Evolutionary conservation across 2,888 invertebrate species (phyloP).

Genomic region (Belgica antarctica): DNA sequence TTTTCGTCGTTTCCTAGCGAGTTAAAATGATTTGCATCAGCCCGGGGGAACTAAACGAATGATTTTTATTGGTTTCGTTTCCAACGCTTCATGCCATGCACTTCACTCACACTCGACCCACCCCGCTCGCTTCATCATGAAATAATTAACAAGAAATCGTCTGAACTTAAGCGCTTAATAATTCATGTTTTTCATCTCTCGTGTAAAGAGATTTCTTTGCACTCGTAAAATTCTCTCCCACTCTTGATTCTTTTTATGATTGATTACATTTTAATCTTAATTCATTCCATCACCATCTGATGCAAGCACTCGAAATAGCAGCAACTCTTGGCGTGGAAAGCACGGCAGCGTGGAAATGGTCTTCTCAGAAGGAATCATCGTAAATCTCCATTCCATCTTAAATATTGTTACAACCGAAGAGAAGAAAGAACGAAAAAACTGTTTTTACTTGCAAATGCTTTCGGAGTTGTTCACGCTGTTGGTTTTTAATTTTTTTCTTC

Average conservation of each 20-base stretch:
- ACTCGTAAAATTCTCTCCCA: not conserved
- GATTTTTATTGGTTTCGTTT: constrained; percentile 5
- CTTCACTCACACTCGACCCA: not conserved
- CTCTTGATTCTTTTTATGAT: constrained; percentile 29
- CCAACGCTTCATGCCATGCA: too few relatives aligned
- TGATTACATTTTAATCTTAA: constrained; percentile 44
- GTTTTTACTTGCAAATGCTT: constrained; percentile 15
- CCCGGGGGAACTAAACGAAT: not conserved
- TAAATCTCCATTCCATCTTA: constrained; percentile 41
- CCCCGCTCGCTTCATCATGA: not conserved
- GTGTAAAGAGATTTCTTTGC: constrained; percentile 15
- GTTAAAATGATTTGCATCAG: not conserved
- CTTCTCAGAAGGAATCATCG: constrained; percentile 41
- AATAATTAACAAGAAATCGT: constrained; percentile 1
- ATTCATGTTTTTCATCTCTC: not conserved
- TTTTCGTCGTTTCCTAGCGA: too few relatives aligned
- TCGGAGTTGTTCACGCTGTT: constrained; percentile 13
- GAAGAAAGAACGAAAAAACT: not conserved
- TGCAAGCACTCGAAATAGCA: constrained; percentile 24
- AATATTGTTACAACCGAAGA: constrained; percentile 38
- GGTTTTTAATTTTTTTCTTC: constrained; percentile 16
- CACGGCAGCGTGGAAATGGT: not conserved
- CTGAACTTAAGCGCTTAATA: constrained; percentile 9
- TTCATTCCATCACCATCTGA: constrained; percentile 32
- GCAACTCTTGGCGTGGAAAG: constrained; percentile 7